phyloP scores from a whole-genome alignment of 2,113 vertebrate genomes.

The Pavo muticus region DNA sequence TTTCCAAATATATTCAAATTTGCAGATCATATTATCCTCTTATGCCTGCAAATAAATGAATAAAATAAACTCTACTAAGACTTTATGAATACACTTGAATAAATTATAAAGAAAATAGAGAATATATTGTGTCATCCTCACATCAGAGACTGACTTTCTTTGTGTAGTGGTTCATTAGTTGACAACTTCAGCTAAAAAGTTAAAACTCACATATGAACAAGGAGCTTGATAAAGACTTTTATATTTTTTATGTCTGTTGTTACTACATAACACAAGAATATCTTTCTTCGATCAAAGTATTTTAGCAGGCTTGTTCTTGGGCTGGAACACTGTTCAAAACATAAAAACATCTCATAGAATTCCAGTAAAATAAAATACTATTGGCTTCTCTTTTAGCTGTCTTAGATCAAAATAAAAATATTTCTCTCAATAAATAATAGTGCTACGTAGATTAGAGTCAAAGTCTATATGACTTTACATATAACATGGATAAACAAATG shows the following conservation, averaged over 20 bases:
- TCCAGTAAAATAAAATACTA: background rate
- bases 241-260: background rate
- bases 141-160: background rate
- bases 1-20: background rate
- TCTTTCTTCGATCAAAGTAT: background rate
- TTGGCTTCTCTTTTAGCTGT: background rate
- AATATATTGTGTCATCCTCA: background rate
- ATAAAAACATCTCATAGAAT: background rate
- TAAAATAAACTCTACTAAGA: background rate
- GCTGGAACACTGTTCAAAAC: background rate
- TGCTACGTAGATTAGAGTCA: background rate
- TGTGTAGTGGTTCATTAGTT: background rate
- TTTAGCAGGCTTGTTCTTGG: background rate
- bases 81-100: background rate
- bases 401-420: background rate
- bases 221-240: background rate
- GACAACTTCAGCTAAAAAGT: background rate
- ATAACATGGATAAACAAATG: background rate
- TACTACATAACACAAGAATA: background rate
- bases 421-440: background rate
- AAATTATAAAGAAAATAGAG: background rate
- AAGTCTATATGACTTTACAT: background rate
- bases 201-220: background rate
- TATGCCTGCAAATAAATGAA: background rate
- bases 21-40: background rate